Conservation (phyloP, 92 coral and sea anemone genomes). For the Micromussa lordhowensis region DNA sequence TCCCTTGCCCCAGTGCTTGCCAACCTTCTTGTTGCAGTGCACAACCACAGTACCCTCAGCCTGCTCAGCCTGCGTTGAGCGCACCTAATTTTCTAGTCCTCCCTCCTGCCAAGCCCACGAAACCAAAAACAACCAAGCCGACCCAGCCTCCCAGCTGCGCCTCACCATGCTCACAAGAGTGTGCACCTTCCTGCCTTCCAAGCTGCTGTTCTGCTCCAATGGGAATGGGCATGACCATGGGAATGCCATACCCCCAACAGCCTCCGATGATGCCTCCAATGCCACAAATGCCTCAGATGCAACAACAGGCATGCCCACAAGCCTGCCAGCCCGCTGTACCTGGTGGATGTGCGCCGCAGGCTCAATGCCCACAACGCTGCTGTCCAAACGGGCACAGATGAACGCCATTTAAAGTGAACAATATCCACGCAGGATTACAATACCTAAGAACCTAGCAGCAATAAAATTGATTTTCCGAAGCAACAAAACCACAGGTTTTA, state of each 20-base stretch:
- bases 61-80: constrained; percentile 7
- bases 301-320: constrained; percentile 64
- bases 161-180: constrained; percentile 76
- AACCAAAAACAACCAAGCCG: constrained; percentile 49
- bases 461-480: too few species aligned
- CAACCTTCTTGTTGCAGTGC: constrained; percentile 60
- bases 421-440: not conserved
- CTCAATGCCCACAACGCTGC: constrained; percentile 52
- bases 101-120: constrained; percentile 53
- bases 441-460: not conserved
- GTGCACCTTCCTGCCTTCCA: constrained; percentile 78
- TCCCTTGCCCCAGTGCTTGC: constrained; percentile 74
- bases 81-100: constrained; percentile 62
- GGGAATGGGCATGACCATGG: constrained; percentile 45
- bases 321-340: constrained; percentile 55
- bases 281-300: constrained; percentile 55
- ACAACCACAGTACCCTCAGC: constrained; percentile 35
- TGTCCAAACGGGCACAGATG: constrained; percentile 48
- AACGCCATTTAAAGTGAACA: not conserved
- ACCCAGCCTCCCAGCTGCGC: constrained; percentile 54
- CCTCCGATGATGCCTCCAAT: constrained; percentile 52
- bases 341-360: constrained; percentile 71
- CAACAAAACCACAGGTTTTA: not conserved
- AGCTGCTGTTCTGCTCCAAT: constrained; percentile 70
- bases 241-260: constrained; percentile 50